A percentile compares a stretch with the other conserved stretches of the same genome.
Conservation (phyloP, 2,113 vertebrate species). For the Forbesichthys papilliferus region DNA sequence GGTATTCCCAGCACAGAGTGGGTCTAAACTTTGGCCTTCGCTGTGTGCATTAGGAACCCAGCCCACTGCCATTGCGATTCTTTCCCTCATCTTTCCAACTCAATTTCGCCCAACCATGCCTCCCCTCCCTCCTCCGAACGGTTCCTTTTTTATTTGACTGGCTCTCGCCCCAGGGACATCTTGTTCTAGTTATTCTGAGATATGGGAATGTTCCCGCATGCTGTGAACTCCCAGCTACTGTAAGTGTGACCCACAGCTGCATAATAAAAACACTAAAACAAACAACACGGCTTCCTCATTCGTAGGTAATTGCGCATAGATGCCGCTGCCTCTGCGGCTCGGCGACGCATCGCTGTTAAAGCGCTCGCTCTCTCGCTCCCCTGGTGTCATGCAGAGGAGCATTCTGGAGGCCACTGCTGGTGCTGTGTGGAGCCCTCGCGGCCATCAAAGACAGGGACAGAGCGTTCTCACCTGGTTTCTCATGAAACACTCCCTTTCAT, state of each 20-base stretch:
- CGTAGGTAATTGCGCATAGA: background rate
- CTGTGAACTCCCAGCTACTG: constrained; percentile 46
- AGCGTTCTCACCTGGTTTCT: constrained; percentile 68
- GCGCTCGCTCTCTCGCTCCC: background rate
- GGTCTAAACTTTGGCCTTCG: constrained; percentile 71
- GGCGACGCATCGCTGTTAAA: background rate
- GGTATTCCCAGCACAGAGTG: constrained; percentile 77
- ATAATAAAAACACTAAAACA: background rate
- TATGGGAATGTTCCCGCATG: constrained; percentile 30
- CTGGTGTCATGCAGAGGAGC: background rate
- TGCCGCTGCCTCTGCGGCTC: background rate
- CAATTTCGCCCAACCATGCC: constrained; percentile 49
- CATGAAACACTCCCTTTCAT: constrained; percentile 59
- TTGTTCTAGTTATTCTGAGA: constrained; percentile 49
- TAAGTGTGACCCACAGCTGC: constrained; percentile 21
- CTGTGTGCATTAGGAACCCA: constrained; percentile 69
- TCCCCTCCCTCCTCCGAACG: constrained; percentile 20
- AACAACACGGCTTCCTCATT: background rate
- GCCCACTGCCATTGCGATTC: constrained; percentile 66
- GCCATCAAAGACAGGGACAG: constrained; percentile 42
- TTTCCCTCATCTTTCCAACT: constrained; percentile 67
- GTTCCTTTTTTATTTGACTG: constrained; percentile 33
- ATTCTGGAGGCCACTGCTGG: constrained; percentile 13
- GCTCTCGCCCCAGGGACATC: constrained; percentile 41
- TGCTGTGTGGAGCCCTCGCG: constrained; percentile 17